Evolutionary conservation across 2,888 invertebrate species (phyloP), one percentile per base, ranked within the genome.

Genomic region (Andrena hattorfiana): DNA sequence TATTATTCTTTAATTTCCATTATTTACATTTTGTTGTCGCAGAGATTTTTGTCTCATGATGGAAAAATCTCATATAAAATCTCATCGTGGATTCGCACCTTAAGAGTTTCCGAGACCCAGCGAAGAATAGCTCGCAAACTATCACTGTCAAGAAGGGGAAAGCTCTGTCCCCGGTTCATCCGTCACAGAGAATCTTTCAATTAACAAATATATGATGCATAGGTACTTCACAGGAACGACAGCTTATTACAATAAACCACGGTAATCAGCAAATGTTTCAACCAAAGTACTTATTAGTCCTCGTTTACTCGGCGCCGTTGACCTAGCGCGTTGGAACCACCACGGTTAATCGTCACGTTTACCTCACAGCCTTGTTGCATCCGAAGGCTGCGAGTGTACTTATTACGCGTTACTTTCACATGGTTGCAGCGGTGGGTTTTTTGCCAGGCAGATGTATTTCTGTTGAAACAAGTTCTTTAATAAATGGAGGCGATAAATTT

Each of bases 281-380:
- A 62, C 13, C 2, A 2, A 59, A 16, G 16, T 10, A n/a, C 5
- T 49, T 35, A 32, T 56, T 63, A 7, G 56, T 48, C n/a, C 26
- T 2, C n/a, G n/a, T 60, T 26, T 3, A 10, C n/a, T 56, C 4
- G 13, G 30, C 32, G 10, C 0, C 10, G 16, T 4, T 66, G 59
- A 51, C 59, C 66, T 35, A 49, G 66, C 26, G 2, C 7, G 6
- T 62, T 54, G 26, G 26, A 76, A 54, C 3, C 16, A 56, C 3
- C 48, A 2, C 32, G 42, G 48, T 62, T 49, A 28, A 76, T 67
- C 51, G 1, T 28, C 23, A 2, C 35, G 32, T 56, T 63, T n/a
- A 16, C 26, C n/a, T 20, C 63, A 20, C 56, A 75, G 54, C 10
- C 32, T 35, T 13, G 56, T 75, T 30, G 20, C 42, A 35, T 10